Evolutionary conservation across 2,113 vertebrate genomes (phyloP).

Genomic region (Platysternon megacephalum): DNA sequence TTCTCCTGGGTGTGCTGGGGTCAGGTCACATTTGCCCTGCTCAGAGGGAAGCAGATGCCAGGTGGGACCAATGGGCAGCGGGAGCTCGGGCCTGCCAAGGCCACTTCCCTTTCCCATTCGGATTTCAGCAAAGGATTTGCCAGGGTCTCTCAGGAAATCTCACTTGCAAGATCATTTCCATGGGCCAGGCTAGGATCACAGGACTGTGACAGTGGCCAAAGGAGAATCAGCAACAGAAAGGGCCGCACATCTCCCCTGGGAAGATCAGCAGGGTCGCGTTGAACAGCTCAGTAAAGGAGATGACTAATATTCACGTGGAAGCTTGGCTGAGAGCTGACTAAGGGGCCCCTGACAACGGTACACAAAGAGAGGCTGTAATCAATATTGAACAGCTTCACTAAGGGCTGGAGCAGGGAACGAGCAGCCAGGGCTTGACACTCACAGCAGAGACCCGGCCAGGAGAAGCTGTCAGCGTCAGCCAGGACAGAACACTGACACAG

Average conservation of each 20-base stretch:
- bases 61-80: not conserved
- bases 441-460: not conserved
- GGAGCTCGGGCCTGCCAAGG: not conserved
- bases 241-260: accelerated
- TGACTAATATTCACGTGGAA: not conserved
- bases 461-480: not conserved
- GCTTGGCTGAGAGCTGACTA: not conserved
- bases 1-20: no score
- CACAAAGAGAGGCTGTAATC: not conserved
- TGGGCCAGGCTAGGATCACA: not conserved
- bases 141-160: not conserved
- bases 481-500: not conserved
- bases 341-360: not conserved
- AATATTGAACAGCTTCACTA: not conserved
- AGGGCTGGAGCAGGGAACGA: not conserved
- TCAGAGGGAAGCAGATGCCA: not conserved
- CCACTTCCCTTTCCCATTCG: not conserved
- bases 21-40: not conserved
- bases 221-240: not conserved
- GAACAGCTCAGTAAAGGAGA: not conserved
- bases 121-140: not conserved
- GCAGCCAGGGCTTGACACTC: not conserved
- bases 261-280: not conserved
- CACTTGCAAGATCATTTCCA: not conserved
- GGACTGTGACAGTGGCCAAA: not conserved